phyloP scores from a whole-genome alignment of 2,888 invertebrate species.

The Acronicta psi region DNA sequence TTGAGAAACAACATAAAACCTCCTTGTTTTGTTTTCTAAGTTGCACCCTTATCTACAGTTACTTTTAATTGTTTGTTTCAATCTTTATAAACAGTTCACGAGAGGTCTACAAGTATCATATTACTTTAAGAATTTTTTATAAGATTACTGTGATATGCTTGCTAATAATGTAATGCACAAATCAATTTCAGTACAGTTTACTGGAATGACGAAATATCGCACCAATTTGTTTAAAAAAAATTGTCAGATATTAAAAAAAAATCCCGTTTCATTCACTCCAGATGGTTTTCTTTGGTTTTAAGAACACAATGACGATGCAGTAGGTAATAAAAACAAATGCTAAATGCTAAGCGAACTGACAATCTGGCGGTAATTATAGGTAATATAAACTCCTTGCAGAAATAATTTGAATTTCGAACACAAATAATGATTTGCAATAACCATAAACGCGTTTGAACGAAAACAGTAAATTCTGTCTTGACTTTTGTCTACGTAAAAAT shows the following conservation, averaged over 20 bases:
- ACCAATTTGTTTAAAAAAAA: neutral
- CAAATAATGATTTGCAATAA: conserved; percentile 17
- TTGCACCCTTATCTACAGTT: conserved; percentile 59
- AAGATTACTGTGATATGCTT: conserved; percentile 40
- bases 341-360: neutral
- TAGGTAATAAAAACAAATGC: neutral
- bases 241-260: too few species aligned
- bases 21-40: conserved; percentile 17
- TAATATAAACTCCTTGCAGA: conserved; percentile 8
- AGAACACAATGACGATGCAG: too few species aligned
- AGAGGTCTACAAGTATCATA: conserved; percentile 64
- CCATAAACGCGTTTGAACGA: conserved; percentile 32
- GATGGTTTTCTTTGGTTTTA: neutral
- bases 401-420: conserved; percentile 4
- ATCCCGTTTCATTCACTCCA: neutral
- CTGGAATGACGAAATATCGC: too few species aligned
- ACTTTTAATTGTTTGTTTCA: too few species aligned
- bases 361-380: conserved; percentile 1
- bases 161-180: too few species aligned
- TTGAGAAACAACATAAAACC: conserved; percentile 23
- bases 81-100: conserved; percentile 51
- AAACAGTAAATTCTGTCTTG: conserved; percentile 1
- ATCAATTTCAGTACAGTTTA: too few species aligned
- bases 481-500: neutral
- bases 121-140: conserved; percentile 57